Evolutionary conservation across 2,888 invertebrate genomes (phyloP), one percentile per base, ranked within the genome.

Genomic region (Drosophila barbarae): DNA sequence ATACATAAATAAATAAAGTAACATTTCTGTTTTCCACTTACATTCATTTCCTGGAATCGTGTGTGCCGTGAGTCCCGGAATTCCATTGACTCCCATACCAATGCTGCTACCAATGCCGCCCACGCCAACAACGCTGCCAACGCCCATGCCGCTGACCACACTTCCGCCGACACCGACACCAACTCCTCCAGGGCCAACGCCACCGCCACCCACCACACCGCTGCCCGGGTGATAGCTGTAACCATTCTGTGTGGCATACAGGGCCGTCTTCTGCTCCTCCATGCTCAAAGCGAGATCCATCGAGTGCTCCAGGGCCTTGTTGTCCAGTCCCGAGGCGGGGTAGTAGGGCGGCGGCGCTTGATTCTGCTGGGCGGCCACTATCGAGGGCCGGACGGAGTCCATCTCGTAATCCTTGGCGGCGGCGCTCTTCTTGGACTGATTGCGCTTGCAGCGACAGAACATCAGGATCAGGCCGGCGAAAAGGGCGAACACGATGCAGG

Each of bases 271-370:
- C 8, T 95, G 94, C 86, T 96, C 96, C 83, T 96, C 96, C 90
- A 95, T 92, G 9, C 94, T 93, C 59, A 96, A 88, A 2, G 95
- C 95, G 78, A 96, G 91, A 86, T 97, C 97, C 92, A 96, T 93
- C 9, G 95, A 95, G 89, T 96, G 95, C 89, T 97, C 96, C 44
- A 97, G 90, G 30, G 96, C 97, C 90, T 97, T 97, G 89, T 97
- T 97, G 90, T 97, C 97, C 92, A 95, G 93, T 1, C 95, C 95
- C 47, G 94, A 92, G 12, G 93, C 93, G n/a, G 96, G 95, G 87
- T 96, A 96, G 84, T 96, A 96, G 0, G 96, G 96, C 34, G 96
- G 96, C 23, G 96, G 96, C 2, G 95, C 95, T 85, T 95, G 95
- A 69, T 94, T 95, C 89, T 95, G 95, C 71, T 95, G 94, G 56